Evolutionary conservation across 2,113 vertebrate genomes (phyloP), one percentile per base, ranked within the genome.

Genomic region (Varanus komodoensis): DNA sequence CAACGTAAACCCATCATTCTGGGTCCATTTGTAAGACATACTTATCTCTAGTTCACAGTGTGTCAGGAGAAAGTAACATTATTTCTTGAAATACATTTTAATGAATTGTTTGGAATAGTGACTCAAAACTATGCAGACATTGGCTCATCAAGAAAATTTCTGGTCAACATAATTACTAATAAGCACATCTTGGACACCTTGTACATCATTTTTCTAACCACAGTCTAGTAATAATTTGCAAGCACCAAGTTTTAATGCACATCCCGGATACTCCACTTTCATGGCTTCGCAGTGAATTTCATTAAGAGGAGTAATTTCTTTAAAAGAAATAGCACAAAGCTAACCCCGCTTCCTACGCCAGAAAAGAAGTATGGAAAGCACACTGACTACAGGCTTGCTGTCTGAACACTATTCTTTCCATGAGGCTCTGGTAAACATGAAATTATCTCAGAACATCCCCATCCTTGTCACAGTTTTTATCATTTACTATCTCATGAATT

Each of bases 1-100:
- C 34, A 92, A 88, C 54, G 91, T 95, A 92, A 83, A 93, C 92
- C 75, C 50, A 67, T 19, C 57, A 48, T 67, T 67, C 57, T 23
- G 27, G 8, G 29, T 48, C 27, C 34, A 29, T 64, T 64, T 64
- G 29, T 44, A 87, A 15, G 38, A 32, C 57, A 87, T 67, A 67
- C 71, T 48, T 2, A n/a, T 27, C 32, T 74, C 73, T 77, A 34
- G 54, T 64, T 61, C 27, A 78, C 14, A 61, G 25, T 1, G 8
- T 73, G 19, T 14, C 73, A n/a, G 32, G 57, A 32, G 52, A 27
- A 17, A 44, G 2, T 15, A 4, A 77, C 7, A 61, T 8, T 74
- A 38, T 8, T 64, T 78, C 74, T 29, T 44, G 14, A 57, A 17
- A 32, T 77, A 32, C 9, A 19, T 64, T 52, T 52, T 67, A 67